phyloP scores from a whole-genome alignment of 1,140 invertebrate genomes.

The Hylyphantes graminicola region DNA sequence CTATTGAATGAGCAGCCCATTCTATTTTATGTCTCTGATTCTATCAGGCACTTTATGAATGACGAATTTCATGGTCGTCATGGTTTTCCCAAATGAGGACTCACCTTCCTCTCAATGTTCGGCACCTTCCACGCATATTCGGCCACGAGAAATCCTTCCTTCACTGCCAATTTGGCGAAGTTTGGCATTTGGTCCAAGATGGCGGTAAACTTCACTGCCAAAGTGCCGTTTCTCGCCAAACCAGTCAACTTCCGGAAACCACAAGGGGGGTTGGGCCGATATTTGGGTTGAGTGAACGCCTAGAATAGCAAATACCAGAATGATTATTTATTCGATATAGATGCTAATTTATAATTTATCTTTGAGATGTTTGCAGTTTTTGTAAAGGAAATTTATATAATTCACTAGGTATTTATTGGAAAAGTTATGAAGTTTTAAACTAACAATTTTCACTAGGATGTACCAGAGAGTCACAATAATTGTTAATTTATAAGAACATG shows the following conservation, averaged over 20 bases:
- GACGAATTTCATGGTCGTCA: neutral
- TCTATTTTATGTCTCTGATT: too few relatives aligned
- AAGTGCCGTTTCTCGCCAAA: constrained; percentile 19
- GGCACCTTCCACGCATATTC: constrained; percentile 62
- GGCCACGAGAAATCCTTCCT: constrained; percentile 40
- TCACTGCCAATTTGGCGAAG: constrained; percentile 24
- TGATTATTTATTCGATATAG: too few relatives aligned
- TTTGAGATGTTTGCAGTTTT: too few relatives aligned
- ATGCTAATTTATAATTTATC: too few relatives aligned
- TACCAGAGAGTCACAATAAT: too few relatives aligned
- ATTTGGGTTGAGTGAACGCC: neutral
- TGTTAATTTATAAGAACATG: too few relatives aligned
- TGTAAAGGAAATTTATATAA: too few relatives aligned
- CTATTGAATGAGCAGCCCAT: too few relatives aligned
- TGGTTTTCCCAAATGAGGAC: neutral
- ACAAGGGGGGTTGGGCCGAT: constrained; percentile 48
- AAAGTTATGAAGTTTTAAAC: too few relatives aligned
- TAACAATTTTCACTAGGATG: too few relatives aligned
- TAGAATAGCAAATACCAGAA: neutral
- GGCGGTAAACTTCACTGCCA: constrained; percentile 27
- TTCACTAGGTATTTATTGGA: too few relatives aligned
- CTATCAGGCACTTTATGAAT: too few relatives aligned
- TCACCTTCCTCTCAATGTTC: constrained; percentile 58
- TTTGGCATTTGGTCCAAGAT: constrained; percentile 46
- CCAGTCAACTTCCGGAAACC: constrained; percentile 34